Evolutionary conservation across 1,140 invertebrate species (phyloP).

Genomic region (Drosophila orosa): DNA sequence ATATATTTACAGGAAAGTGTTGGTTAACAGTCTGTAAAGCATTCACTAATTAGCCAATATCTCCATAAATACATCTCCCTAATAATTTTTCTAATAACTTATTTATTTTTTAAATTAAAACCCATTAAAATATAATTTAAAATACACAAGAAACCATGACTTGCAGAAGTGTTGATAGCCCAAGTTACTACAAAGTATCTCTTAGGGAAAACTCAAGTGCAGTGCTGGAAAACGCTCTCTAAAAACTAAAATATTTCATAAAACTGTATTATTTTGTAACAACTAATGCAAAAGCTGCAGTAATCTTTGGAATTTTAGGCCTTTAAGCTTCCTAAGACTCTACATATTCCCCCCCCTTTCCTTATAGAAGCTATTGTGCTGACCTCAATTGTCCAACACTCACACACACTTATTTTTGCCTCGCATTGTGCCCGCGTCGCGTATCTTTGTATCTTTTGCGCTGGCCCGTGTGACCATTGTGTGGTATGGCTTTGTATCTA

Average conservation of each 20-base stretch:
- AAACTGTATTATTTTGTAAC: not conserved
- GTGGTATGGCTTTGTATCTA: slow-evolving; percentile 39
- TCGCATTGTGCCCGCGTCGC: slow-evolving; percentile 6
- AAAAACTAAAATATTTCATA: not conserved
- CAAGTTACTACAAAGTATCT: too few species aligned
- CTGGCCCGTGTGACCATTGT: slow-evolving; percentile 35
- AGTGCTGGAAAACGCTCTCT: not conserved
- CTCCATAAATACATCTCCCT: too few species aligned
- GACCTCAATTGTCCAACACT: slow-evolving; percentile 2
- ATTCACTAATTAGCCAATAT: too few species aligned
- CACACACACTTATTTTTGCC: not conserved
- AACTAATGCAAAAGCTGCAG: too few species aligned
- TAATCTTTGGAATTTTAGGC: not conserved
- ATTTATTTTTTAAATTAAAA: too few species aligned
- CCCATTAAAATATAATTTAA: too few species aligned
- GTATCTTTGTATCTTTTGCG: slow-evolving; percentile 15
- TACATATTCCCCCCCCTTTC: not conserved
- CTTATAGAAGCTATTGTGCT: slow-evolving; percentile 10
- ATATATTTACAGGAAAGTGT: too few species aligned
- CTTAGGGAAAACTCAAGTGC: not conserved
- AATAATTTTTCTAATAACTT: too few species aligned
- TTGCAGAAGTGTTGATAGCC: too few species aligned
- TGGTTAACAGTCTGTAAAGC: not conserved
- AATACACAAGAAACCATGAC: too few species aligned
- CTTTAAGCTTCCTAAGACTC: not conserved